Conservation (phyloP, 2,888 invertebrate species). For the Cataglyphis albicans region DNA sequence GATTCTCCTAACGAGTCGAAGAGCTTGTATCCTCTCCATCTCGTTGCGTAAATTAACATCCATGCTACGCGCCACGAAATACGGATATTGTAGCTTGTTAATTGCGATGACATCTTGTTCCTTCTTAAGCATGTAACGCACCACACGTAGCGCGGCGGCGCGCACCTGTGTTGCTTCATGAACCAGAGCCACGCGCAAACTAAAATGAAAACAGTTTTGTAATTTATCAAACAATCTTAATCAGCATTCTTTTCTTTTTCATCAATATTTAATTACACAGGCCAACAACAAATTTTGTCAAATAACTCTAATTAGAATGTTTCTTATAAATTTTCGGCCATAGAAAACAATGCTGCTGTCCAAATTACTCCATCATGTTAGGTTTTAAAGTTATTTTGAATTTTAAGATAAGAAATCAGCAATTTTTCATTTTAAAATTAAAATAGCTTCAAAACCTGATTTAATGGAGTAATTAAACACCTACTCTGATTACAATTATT, state of each 20-base stretch:
- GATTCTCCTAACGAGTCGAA: slow-evolving; percentile 93
- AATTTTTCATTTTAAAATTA: too few species aligned
- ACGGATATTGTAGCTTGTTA: slow-evolving; percentile 93
- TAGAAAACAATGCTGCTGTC: too few species aligned
- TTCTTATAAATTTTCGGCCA: too few species aligned
- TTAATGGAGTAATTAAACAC: too few species aligned
- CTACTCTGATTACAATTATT: too few species aligned
- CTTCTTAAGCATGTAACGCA: slow-evolving; percentile 93
- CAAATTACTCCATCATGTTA: too few species aligned
- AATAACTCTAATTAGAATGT: too few species aligned
- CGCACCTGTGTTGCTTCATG: slow-evolving; percentile 96
- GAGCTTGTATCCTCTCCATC: slow-evolving; percentile 96
- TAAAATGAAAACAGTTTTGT: slow-evolving; percentile 83
- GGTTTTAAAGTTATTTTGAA: too few species aligned
- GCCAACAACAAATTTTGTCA: too few species aligned
- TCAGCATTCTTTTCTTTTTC: not conserved
- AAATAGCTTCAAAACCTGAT: too few species aligned
- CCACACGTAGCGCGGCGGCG: slow-evolving; percentile 94
- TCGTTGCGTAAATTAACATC: slow-evolving; percentile 96
- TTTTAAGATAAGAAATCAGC: too few species aligned
- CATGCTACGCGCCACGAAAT: slow-evolving; percentile 94
- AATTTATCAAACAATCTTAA: slow-evolving; percentile 22
- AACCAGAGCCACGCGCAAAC: slow-evolving; percentile 94
- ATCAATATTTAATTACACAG: not conserved
- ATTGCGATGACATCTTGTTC: slow-evolving; percentile 93